Base-by-base conservation (phyloP, 1,140 invertebrate species). In the Physella acuta region DNA sequence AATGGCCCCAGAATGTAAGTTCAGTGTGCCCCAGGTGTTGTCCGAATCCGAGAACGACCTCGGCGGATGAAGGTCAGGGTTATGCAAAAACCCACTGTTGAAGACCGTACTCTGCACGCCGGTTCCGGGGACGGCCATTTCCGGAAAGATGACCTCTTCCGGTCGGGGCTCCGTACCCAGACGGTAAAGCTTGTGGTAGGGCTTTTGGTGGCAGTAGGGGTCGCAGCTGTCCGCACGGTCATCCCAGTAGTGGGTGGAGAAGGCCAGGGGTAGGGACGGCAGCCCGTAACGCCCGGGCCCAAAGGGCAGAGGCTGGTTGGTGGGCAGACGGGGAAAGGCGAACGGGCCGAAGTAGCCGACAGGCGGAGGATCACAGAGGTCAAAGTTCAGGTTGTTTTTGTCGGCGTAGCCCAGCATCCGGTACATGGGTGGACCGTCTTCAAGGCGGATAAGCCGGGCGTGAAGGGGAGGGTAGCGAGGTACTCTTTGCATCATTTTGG, bases 351-450 rank as follows among this genome's bases (percentile, higher is more conserved):
- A 30, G 37, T 37, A 59, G 1, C 55, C 66, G 5, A 56, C 26
- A 20, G 66, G 14, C 1, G 24, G 11, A 20, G 16, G 24, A 37
- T 60, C 37, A 44, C 36, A 58, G 20, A 68, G 55, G 30, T 68
- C 66, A 17, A 16, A 30, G 31, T 37, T 37, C 2, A 49, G 16
- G 36, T 60, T 68, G 39, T 60, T 68, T 34, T 60, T 36, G 37
- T 68, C 66, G 16, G 66, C 66, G 37, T 68, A 68, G 1, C 66
- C 66, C 37, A 68, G 37, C 66, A 59, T 58, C 2, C 66, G 53
- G 26, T 59, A 68, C 66, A 68, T 68, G 24, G 66, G 66, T 37
- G 66, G 66, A 8, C 66, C 66, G 5, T 68, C 66, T 52, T 68
- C 66, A 11, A 68, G 56, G 20, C 66, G 66, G 17, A 68, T 33